Percentiles rank a stretch among this genome's conserved stretches.
Conservation (phyloP, 2,888 invertebrate species). For the Scelioninae gen. 1 region DNA sequence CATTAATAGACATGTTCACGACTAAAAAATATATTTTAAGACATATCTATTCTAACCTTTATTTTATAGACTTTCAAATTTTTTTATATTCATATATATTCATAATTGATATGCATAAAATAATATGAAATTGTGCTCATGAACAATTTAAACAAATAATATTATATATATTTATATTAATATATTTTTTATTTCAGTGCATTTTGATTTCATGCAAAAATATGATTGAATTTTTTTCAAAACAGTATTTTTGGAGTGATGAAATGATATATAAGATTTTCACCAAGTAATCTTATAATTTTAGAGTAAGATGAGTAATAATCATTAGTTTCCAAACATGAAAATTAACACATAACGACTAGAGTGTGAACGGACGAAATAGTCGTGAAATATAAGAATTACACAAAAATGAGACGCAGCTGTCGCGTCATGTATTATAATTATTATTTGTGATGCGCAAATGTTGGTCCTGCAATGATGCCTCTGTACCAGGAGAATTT, state of each 20-base stretch:
- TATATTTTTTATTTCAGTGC: too few relatives aligned
- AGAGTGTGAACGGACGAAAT: slow-evolving; percentile 5
- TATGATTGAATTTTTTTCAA: too few relatives aligned
- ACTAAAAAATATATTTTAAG: too few relatives aligned
- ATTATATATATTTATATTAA: too few relatives aligned
- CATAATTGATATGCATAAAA: too few relatives aligned
- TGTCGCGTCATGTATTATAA: slow-evolving; percentile 68
- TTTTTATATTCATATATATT: too few relatives aligned
- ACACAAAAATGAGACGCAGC: slow-evolving; percentile 60
- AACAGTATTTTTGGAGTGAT: not conserved
- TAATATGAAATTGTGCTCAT: too few relatives aligned
- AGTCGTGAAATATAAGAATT: slow-evolving; percentile 50
- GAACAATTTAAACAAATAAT: too few relatives aligned
- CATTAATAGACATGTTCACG: too few relatives aligned
- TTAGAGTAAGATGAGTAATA: slow-evolving; percentile 37
- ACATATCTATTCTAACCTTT: too few relatives aligned
- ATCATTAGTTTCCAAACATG: slow-evolving; percentile 28
- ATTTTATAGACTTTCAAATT: too few relatives aligned
- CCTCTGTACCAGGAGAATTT: slow-evolving; percentile 59
- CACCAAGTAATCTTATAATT: slow-evolving; percentile 37
- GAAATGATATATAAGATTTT: slow-evolving; percentile 32
- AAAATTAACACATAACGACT: slow-evolving; percentile 33
- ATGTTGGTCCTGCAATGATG: slow-evolving; percentile 62
- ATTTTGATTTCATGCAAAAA: too few relatives aligned
- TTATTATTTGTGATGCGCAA: slow-evolving; percentile 65